Evolutionary conservation across 1,140 invertebrate genomes (phyloP), one percentile per base, ranked within the genome.

Genomic region (Nilaparvata lugens): DNA sequence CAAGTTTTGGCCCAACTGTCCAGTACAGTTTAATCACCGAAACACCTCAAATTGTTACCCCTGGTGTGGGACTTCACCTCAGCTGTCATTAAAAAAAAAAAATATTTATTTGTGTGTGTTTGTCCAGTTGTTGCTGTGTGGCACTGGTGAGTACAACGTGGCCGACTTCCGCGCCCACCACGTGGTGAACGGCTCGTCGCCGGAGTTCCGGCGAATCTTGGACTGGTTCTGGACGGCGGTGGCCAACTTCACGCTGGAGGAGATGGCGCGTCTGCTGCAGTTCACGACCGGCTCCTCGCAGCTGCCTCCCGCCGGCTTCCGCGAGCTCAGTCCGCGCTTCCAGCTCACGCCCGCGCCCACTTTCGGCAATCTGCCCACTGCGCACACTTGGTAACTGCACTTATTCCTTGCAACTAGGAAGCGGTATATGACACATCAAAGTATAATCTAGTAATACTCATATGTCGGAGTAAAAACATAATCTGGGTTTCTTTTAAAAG

Each of bases 211-310:
- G 38, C 83, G 90, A 57, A 85, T 94, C 42, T 75, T 96, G 18
- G 87, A 86, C 63, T 96, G 93, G 93, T 95, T 96, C 74, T 97
- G 93, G 94, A 91, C 91, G 2, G 89, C 91, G 51, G 85, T 96
- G 18, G 86, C 85, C 62, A 92, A 91, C 73, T 94, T 96, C 72
- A 92, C 89, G 28, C 86, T 89, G 68, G 93, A 95, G 71, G 93
- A 97, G 78, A 93, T 95, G 84, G 93, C 92, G 0, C 77, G 93
- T 45, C 78, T 97, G 59, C 77, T 97, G 63, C 93, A 97, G 75
- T 97, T 97, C 74, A 93, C 90, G n/a, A 97, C 94, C 0, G 89
- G 89, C 43, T 93, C 89, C 73, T 91, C 89, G 11, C 90, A 94
- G 75, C 79, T 97, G 68, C 94, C 93, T 54, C 88, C 92, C 1